These are phyloP conservation scores for Globodera ellingtonae DNA, from an alignment of 1,140 invertebrate genomes.

Conservation along the genomic window DNA sequence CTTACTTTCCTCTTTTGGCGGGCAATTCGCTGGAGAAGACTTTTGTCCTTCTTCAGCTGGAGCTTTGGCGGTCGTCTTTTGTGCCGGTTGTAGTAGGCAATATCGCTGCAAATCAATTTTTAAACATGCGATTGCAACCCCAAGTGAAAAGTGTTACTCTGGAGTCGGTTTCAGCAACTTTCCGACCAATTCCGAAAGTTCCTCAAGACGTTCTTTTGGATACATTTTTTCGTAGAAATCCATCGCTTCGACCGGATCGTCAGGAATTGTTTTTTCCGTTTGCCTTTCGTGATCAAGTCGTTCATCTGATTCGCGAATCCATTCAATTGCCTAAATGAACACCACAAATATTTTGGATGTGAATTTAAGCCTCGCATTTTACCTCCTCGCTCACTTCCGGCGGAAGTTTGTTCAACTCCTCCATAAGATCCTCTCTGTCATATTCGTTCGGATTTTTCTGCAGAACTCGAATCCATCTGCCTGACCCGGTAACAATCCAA, in stretches of 20 bases:
- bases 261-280: conserved; percentile 25
- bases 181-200: conserved; percentile 17
- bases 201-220: conserved; percentile 22
- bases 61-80: conserved; percentile 3
- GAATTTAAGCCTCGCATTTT: background rate
- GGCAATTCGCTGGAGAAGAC: background rate
- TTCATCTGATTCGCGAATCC: conserved; percentile 30
- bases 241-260: conserved; percentile 13
- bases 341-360: conserved; percentile 2
- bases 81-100: conserved; percentile 7
- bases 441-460: conserved; percentile 51
- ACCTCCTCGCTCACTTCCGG: conserved; percentile 40
- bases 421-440: conserved; percentile 38
- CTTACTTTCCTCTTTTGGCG: background rate
- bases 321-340: conserved; percentile 23
- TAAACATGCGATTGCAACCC: background rate
- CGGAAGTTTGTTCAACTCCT: conserved; percentile 33
- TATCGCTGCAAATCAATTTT: background rate
- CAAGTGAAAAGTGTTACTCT: conserved; percentile 8
- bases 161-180: conserved; percentile 18
- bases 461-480: conserved; percentile 32
- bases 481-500: conserved; percentile 31
- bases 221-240: conserved; percentile 30
- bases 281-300: conserved; percentile 23
- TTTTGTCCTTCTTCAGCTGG: background rate